Conservation (phyloP, 2,113 vertebrate species). For the Gadus macrocephalus region DNA sequence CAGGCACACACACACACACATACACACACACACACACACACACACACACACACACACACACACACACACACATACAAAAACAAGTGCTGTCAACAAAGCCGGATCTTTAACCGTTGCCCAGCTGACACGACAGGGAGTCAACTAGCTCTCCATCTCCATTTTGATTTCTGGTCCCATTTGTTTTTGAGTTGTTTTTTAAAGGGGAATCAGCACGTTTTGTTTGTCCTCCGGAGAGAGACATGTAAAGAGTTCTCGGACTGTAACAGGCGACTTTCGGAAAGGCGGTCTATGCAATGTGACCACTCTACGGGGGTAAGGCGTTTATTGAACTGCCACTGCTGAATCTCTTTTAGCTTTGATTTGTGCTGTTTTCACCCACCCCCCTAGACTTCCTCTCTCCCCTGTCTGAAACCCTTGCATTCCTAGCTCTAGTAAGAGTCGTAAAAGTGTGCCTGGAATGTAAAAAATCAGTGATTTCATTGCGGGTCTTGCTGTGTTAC, state of each 20-base stretch:
- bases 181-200: constrained; percentile 30
- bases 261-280: constrained; percentile 36
- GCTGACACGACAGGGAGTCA: too few species aligned
- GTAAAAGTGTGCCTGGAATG: constrained; percentile 10
- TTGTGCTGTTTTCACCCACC: constrained; percentile 8
- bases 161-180: not conserved
- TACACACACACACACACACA: too few species aligned
- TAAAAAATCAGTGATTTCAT: constrained; percentile 50
- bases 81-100: too few species aligned
- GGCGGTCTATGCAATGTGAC: constrained; percentile 37
- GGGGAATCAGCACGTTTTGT: constrained; percentile 5
- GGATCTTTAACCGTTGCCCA: constrained; percentile 43
- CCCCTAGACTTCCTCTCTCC: constrained; percentile 5
- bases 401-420: not conserved
- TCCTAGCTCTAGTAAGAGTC: not conserved
- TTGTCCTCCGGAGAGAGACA: not conserved
- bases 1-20: too few species aligned
- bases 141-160: constrained; percentile 41
- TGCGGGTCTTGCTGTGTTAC: constrained; percentile 44
- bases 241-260: constrained; percentile 40
- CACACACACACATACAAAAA: too few species aligned
- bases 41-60: too few species aligned
- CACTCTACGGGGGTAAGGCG: constrained; percentile 54
- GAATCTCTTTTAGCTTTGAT: constrained; percentile 17
- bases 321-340: constrained; percentile 24